Evolutionary conservation across 2,888 invertebrate species (phyloP), one percentile per base, ranked within the genome.

Genomic region (Pterostichus madidus): DNA sequence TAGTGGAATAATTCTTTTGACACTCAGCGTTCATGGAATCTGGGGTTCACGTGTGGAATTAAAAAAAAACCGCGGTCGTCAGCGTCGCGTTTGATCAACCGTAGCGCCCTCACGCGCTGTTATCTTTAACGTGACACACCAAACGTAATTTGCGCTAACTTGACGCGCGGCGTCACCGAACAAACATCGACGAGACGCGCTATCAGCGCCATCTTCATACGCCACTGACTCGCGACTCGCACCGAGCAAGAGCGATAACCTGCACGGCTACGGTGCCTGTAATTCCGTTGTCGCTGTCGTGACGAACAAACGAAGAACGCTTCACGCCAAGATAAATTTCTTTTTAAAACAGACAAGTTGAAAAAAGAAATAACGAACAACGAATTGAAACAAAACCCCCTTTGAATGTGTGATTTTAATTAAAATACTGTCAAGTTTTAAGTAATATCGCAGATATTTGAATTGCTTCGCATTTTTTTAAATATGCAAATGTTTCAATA

Each of bases 381-480:
- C 15, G 44, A 77, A 32, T 15, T 24, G 31, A 52, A 80, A 80
- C 80, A 80, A 68, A 64, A 68, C 52, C 3, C 24, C 13, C 35
- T 68, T 64, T 49, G 49, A 68, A 80, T 80, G 68, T 80, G 80
- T 80, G 80, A 80, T 49, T 68, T 80, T 80, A 80, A 80, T 68
- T 80, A 80, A 68, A 80, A 80, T 68, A 31, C 68, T 80, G 80
- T 68, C 80, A 80, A 24, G 52, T 52, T 68, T 80, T 49, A 78
- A 78, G 44, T 78, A 35, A 78, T 78, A 39, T 10, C 39, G 5
- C 44, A 0, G 24, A 32, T 31, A 31, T 24, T 59, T 59, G 24
- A 3, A 24, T 2, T 24, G 24, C 24, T 24, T 24, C 24, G 24
- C 24, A 24, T 1, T 24, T 24, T 24, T 24, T 2, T 2, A 24